A percentile compares a stretch with the other conserved stretches of the same genome.
These are phyloP conservation scores for Rugalucina vietnamica DNA, from an alignment of 2,888 invertebrate genomes.

Conservation along the genomic window DNA sequence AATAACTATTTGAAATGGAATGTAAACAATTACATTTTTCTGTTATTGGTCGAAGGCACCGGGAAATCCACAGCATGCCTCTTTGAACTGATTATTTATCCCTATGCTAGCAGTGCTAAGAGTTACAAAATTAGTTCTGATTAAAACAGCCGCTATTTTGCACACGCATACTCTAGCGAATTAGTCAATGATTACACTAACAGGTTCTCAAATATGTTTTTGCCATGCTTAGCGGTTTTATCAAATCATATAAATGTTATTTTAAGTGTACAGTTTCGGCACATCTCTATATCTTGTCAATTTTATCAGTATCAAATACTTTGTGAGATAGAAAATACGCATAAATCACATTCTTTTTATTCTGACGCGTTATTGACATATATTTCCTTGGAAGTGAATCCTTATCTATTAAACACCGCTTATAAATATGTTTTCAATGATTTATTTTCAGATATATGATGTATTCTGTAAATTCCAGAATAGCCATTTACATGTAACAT, in stretches of 20 bases:
- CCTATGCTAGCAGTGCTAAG: background rate
- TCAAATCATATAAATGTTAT: constrained; percentile 10
- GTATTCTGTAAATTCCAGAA: too few relatives aligned
- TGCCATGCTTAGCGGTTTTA: background rate
- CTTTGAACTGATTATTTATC: background rate
- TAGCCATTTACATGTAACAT: too few relatives aligned
- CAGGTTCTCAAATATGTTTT: background rate
- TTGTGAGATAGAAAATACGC: constrained; percentile 3
- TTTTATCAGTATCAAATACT: background rate
- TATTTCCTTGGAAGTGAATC: background rate
- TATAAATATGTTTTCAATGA: too few relatives aligned
- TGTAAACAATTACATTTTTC: background rate
- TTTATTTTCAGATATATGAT: too few relatives aligned
- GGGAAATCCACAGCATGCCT: background rate
- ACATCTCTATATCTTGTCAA: background rate
- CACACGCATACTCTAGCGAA: background rate
- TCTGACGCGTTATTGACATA: background rate
- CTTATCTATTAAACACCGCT: background rate
- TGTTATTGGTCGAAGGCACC: background rate
- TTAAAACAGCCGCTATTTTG: background rate
- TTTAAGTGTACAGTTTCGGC: constrained; percentile 5
- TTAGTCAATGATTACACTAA: constrained; percentile 6
- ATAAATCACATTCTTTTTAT: constrained; percentile 16
- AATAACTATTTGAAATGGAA: background rate
- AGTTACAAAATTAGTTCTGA: background rate